A percentile compares a stretch with the other conserved stretches of the same genome.
Conservation (phyloP, 1,140 invertebrate genomes). For the Drosophila nigromelanica region DNA sequence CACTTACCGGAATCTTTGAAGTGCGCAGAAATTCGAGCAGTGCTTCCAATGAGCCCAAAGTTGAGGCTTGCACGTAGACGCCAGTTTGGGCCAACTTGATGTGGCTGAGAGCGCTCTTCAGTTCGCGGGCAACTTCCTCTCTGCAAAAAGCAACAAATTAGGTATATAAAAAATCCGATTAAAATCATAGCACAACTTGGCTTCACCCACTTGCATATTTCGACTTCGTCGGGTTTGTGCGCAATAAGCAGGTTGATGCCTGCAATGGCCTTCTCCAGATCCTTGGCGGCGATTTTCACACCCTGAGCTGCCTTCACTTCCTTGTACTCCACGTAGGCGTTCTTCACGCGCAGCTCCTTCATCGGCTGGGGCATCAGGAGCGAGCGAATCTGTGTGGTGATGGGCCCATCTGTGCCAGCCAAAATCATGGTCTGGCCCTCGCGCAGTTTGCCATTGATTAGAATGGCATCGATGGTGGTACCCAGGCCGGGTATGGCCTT, state of each 20-base stretch:
- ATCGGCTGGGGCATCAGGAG: conserved; percentile 98
- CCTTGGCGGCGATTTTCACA: conserved; percentile 98
- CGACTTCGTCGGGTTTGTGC: conserved; percentile 96
- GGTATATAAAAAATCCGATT: background rate
- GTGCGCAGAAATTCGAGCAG: conserved; percentile 97
- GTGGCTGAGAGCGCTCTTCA: conserved; percentile 94
- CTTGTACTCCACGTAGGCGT: conserved; percentile 97
- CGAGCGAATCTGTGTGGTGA: conserved; percentile 98
- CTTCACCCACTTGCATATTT: conserved; percentile 87
- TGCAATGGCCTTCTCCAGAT: conserved; percentile 98
- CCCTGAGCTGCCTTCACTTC: conserved; percentile 98
- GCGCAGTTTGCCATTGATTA: conserved; percentile 96
- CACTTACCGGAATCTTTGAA: conserved; percentile 97
- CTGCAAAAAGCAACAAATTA: conserved; percentile 80
- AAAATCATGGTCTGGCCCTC: conserved; percentile 98
- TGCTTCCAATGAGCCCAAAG: conserved; percentile 98
- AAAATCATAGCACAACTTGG: background rate
- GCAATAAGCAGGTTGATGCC: conserved; percentile 95
- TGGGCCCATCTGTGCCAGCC: conserved; percentile 98
- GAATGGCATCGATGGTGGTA: conserved; percentile 99
- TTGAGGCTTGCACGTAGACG: conserved; percentile 99
- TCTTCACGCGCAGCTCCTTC: conserved; percentile 99
- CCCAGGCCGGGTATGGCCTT: conserved; percentile 99
- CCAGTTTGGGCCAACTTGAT: conserved; percentile 96
- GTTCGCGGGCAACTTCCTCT: conserved; percentile 91